These are phyloP conservation scores for Scrobipalpa atriplicella DNA, from an alignment of 2,888 invertebrate species.

Conservation along the genomic window DNA sequence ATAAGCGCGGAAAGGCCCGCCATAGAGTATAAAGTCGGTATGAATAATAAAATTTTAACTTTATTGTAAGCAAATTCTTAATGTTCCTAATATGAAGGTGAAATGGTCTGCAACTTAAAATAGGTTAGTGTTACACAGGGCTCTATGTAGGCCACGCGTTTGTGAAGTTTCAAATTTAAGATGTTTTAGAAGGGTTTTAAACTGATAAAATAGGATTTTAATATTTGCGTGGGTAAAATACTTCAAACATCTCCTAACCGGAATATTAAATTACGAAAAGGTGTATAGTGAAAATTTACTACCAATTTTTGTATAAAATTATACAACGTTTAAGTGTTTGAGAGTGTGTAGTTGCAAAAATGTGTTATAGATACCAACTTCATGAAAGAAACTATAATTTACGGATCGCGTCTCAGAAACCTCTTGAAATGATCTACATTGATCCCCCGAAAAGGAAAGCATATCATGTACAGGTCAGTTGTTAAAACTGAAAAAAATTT, in stretches of 20 bases:
- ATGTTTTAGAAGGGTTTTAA: background rate
- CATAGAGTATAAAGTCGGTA: background rate
- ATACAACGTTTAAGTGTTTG: background rate
- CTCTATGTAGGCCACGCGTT: slow-evolving; percentile 23
- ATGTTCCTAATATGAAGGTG: slow-evolving; percentile 15
- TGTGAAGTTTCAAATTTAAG: background rate
- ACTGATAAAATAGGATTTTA: too few species aligned
- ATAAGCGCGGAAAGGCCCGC: slow-evolving; percentile 38
- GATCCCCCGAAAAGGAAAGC: slow-evolving; percentile 17
- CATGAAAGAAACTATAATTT: slow-evolving; percentile 24
- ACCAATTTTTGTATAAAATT: too few species aligned
- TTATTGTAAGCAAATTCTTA: slow-evolving; percentile 24
- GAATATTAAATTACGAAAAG: too few species aligned
- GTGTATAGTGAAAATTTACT: too few species aligned
- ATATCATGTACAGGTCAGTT: slow-evolving; percentile 9
- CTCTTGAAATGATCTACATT: slow-evolving; percentile 19
- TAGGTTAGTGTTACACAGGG: slow-evolving; percentile 21
- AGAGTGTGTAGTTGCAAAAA: background rate
- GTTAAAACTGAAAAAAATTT: too few species aligned
- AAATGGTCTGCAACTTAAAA: slow-evolving; percentile 19
- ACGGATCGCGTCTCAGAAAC: slow-evolving; percentile 20
- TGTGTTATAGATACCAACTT: slow-evolving; percentile 24
- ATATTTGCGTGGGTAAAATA: too few species aligned
- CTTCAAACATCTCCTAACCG: too few species aligned
- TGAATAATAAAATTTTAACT: slow-evolving; percentile 26